phyloP scores from a whole-genome alignment of 2,797 vertebrate genomes.

The Momotus momota region DNA sequence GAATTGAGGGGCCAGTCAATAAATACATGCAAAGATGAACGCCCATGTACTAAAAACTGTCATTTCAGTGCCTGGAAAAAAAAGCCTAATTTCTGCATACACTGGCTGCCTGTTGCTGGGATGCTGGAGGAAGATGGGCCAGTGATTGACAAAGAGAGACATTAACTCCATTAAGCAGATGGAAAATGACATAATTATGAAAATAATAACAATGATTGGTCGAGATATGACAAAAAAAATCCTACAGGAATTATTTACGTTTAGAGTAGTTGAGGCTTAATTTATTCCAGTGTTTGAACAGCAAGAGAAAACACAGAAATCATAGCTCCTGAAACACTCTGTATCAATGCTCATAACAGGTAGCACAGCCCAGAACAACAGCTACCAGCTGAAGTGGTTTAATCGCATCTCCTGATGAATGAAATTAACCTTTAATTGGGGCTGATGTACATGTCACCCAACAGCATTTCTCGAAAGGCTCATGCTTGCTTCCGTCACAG shows the following conservation, averaged over 20 bases:
- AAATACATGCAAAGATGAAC: background rate
- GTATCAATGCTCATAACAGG: background rate
- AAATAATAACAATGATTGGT: conserved; percentile 53
- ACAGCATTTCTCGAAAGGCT: background rate
- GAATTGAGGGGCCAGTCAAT: background rate
- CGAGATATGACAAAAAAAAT: background rate
- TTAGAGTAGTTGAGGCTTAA: background rate
- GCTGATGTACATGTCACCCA: background rate
- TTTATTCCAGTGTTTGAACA: conserved; percentile 31
- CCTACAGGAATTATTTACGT: conserved; percentile 3
- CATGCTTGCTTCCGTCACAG: background rate
- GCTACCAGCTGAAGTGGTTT: background rate
- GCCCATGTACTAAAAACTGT: background rate
- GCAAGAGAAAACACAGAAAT: conserved; percentile 34
- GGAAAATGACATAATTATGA: conserved; percentile 56
- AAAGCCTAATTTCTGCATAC: background rate
- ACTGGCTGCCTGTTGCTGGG: background rate
- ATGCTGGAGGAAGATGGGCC: conserved; percentile 6
- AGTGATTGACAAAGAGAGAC: conserved; percentile 32
- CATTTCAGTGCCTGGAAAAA: conserved; percentile 47
- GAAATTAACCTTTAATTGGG: conserved; percentile 28
- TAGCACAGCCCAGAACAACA: background rate
- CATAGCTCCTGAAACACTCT: background rate
- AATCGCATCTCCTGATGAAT: background rate
- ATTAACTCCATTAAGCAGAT: conserved; percentile 55